Percentiles rank a stretch among this genome's conserved stretches.
Evolutionary conservation across 1,140 invertebrate genomes (phyloP).

Genomic region (Galleria mellonella): DNA sequence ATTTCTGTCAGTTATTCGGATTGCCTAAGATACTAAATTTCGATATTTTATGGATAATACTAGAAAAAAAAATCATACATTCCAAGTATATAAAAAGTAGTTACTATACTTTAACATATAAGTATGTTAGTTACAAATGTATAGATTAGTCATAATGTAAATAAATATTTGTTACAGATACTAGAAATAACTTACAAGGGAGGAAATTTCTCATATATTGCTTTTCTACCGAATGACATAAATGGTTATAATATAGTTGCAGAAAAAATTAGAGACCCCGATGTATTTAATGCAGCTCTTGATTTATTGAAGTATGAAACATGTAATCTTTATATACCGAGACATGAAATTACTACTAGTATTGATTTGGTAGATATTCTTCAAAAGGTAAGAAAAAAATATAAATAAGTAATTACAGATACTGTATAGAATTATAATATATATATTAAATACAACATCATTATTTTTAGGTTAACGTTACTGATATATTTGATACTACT

Average conservation of each 20-base stretch:
- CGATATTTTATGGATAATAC: too few relatives aligned
- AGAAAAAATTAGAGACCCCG: slow-evolving; percentile 9
- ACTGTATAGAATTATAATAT: too few relatives aligned
- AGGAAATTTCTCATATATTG: slow-evolving; percentile 76
- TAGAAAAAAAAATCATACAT: too few relatives aligned
- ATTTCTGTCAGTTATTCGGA: slow-evolving; percentile 70
- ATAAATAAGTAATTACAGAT: too few relatives aligned
- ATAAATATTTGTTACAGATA: slow-evolving; percentile 32
- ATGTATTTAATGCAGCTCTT: neutral
- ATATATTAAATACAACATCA: too few relatives aligned
- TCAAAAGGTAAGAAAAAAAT: slow-evolving; percentile 47
- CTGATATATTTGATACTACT: slow-evolving; percentile 64
- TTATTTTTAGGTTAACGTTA: slow-evolving; percentile 42
- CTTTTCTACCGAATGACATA: slow-evolving; percentile 78
- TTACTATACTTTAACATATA: neutral
- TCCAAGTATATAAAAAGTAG: too few relatives aligned
- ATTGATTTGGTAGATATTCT: slow-evolving; percentile 72
- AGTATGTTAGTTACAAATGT: too few relatives aligned
- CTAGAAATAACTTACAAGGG: slow-evolving; percentile 78
- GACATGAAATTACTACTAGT: slow-evolving; percentile 76
- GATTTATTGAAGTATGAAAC: slow-evolving; percentile 30
- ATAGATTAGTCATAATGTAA: neutral
- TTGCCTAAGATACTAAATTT: neutral
- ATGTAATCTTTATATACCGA: slow-evolving; percentile 76
- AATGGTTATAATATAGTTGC: slow-evolving; percentile 68